Base-by-base conservation (phyloP, 2,797 vertebrate genomes). In the Valencia hispanica region DNA sequence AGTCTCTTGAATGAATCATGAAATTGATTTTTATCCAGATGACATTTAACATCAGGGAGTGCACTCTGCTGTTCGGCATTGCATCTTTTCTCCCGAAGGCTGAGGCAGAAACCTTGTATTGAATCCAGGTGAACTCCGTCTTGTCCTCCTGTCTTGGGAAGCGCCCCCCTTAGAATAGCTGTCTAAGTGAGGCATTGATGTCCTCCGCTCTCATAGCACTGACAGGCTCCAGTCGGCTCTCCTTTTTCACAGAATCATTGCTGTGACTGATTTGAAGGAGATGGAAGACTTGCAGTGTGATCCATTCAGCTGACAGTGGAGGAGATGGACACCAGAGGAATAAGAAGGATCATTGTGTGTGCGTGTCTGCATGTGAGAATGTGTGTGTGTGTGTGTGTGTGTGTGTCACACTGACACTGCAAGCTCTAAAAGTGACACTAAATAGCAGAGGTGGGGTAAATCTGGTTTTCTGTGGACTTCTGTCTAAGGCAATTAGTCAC, bases 131-230 rank as follows among this genome's bases (percentile, higher is more conserved):
- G 89, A 93, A 89, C 89, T 88, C 79, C 43, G 78, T 92, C 89
- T 89, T 89, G 90, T 91, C 88, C 84, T 85, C 83, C 74, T 91
- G 86, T 93, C 88, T 81, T 77, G 89, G 88, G 91, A 88, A 79
- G 74, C 45, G 4, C 86, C 79, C 91, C 87, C 87, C 80, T 89
- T 80, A 88, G 92, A 91, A 89, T 70, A 72, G 80, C 91, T 93
- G 92, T 93, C 92, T 85, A 84, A 93, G 86, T 91, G 90, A 93
- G 79, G 87, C 91, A 93, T 92, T 88, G 90, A 92, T 73, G 39
- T 92, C 84, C 86, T 86, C 84, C 70, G 75, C 84, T 87, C 90
- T 86, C 85, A 74, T 50, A 87, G 83, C 88, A 81, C 87, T 92
- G 91, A 91, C 92, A 93, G 91, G 86, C 89, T 85, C 70, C 39